Evolutionary conservation across 2,888 invertebrate genomes (phyloP).

Genomic region (Lumbricus terrestris): DNA sequence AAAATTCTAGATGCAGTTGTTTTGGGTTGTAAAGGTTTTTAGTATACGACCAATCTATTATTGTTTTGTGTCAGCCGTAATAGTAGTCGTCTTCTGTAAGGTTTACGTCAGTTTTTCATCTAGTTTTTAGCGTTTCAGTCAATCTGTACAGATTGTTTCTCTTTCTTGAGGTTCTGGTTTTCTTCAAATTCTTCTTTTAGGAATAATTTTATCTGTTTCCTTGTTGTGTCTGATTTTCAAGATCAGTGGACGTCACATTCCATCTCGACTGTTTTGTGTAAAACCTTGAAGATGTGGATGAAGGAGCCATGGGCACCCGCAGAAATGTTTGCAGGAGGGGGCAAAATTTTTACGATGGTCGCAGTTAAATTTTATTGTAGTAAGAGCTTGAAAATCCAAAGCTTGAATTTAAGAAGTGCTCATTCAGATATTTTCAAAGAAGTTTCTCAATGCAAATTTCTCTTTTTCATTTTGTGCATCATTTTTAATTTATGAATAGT

Average conservation of each 20-base stretch:
- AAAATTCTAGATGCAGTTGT: not conserved
- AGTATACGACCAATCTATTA: not conserved
- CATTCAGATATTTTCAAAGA: no score
- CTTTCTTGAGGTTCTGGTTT: not conserved
- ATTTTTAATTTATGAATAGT: no score
- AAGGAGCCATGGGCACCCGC: no score
- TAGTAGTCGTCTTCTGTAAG: no score
- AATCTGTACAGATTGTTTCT: conserved; percentile 3
- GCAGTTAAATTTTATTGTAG: no score
- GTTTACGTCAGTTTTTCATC: not conserved
- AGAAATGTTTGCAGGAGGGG: no score
- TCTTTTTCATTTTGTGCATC: no score
- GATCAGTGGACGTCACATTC: not conserved
- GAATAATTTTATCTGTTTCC: not conserved
- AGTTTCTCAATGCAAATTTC: no score
- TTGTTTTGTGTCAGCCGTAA: not conserved
- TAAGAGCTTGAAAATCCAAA: no score
- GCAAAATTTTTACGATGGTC: no score
- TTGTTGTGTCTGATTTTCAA: not conserved
- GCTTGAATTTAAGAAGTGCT: no score
- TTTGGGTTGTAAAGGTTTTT: not conserved
- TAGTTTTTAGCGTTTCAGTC: not conserved
- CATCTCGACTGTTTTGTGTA: not conserved
- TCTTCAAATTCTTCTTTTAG: not conserved
- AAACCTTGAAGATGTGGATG: no score